phyloP scores from a whole-genome alignment of 2,888 invertebrate genomes.

The Platycheirus albimanus region DNA sequence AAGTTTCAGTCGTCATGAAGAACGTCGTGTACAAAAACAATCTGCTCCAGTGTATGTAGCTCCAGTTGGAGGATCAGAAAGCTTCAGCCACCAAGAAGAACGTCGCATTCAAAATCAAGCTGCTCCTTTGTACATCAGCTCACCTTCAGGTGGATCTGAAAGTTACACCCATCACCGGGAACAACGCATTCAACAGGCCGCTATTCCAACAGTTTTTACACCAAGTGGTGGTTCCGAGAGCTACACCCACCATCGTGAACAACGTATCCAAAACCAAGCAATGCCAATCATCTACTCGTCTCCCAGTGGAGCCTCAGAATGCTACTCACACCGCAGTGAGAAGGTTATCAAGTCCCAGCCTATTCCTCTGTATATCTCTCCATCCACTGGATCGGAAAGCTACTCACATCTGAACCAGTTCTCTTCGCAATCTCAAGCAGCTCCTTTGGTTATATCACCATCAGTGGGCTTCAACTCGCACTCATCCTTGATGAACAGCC shows the following conservation, averaged over 20 bases:
- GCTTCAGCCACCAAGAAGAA: slow-evolving; percentile 52
- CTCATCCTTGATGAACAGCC: slow-evolving; percentile 45
- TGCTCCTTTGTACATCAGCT: slow-evolving; percentile 38
- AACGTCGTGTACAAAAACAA: slow-evolving; percentile 70
- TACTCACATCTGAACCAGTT: slow-evolving; percentile 72
- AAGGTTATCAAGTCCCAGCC: slow-evolving; percentile 62
- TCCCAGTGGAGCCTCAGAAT: slow-evolving; percentile 71
- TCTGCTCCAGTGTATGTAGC: slow-evolving; percentile 39
- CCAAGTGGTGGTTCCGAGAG: slow-evolving; percentile 65
- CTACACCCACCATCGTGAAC: slow-evolving; percentile 45
- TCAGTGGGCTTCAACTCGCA: slow-evolving; percentile 47
- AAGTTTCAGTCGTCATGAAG: slow-evolving; percentile 55
- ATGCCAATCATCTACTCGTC: slow-evolving; percentile 32
- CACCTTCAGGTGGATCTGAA: slow-evolving; percentile 62
- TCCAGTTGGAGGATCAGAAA: slow-evolving; percentile 48
- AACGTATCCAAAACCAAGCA: slow-evolving; percentile 42
- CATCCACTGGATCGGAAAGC: slow-evolving; percentile 76
- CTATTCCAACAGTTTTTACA: slow-evolving; percentile 33
- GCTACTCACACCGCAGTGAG: slow-evolving; percentile 67
- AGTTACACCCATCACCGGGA: slow-evolving; percentile 47
- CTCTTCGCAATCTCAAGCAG: slow-evolving; percentile 64
- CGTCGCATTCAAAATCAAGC: slow-evolving; percentile 70
- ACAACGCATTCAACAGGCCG: slow-evolving; percentile 52
- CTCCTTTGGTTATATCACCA: slow-evolving; percentile 61
- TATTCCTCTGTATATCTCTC: slow-evolving; percentile 52